These are phyloP conservation scores for Ursus arctos DNA, from an alignment of 2,113 vertebrate species.

Conservation along the genomic window DNA sequence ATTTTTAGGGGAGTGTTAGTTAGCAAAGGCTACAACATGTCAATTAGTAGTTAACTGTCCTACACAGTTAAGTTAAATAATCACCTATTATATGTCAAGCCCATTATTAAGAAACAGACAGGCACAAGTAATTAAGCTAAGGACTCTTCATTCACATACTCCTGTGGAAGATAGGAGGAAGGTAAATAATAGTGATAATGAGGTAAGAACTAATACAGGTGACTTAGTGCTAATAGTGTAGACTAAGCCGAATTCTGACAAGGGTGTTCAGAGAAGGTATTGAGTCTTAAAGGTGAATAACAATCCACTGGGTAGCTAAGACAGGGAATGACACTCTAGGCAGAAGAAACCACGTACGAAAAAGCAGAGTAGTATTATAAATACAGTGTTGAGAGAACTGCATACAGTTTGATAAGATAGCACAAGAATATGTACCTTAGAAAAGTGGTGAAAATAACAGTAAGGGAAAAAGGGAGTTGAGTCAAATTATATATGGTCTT, in stretches of 20 bases:
- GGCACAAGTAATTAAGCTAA: background rate
- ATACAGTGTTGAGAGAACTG: background rate
- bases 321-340: background rate
- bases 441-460: background rate
- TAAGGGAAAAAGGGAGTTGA: background rate
- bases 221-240: background rate
- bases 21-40: background rate
- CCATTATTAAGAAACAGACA: background rate
- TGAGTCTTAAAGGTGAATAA: background rate
- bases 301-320: background rate
- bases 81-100: background rate
- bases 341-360: background rate
- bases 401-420: background rate
- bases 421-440: background rate
- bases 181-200: background rate
- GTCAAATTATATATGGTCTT: background rate
- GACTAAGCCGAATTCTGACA: background rate
- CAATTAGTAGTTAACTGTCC: background rate
- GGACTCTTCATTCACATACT: background rate
- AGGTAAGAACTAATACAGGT: background rate
- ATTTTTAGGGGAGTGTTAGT: background rate
- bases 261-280: background rate
- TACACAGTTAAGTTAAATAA: background rate
- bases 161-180: background rate
- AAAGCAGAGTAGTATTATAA: background rate